Evolutionary conservation across 1,140 invertebrate species (phyloP).

Genomic region (Amyelois transitella): DNA sequence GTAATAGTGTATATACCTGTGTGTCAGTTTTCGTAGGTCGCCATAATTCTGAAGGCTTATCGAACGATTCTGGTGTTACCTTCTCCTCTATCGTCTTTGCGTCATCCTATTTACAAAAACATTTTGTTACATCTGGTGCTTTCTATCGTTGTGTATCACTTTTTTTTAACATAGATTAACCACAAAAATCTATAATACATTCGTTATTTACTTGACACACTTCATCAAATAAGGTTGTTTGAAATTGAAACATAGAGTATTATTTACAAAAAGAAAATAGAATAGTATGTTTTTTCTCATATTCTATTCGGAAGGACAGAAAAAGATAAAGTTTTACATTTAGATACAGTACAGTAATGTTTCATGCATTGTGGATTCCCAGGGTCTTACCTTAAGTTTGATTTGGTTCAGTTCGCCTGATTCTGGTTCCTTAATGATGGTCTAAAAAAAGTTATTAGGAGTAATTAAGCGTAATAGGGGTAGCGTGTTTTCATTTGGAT

Average conservation of each 20-base stretch:
- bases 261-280: conserved; percentile 43
- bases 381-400: conserved; percentile 61
- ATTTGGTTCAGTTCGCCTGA: conserved; percentile 47
- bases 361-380: conserved; percentile 21
- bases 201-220: conserved; percentile 48
- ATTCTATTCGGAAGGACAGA: not conserved
- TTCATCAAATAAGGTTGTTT: conserved; percentile 19
- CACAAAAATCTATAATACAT: not conserved
- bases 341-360: conserved; percentile 2
- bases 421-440: conserved; percentile 48
- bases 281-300: conserved; percentile 3
- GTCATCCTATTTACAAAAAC: conserved; percentile 59
- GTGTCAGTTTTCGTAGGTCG: conserved; percentile 58
- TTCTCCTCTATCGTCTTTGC: conserved; percentile 38
- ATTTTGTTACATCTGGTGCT: conserved; percentile 15
- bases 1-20: conserved; percentile 48
- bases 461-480: conserved; percentile 35
- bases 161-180: not conserved
- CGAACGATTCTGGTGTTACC: conserved; percentile 32
- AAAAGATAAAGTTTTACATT: conserved; percentile 3
- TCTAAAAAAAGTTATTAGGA: conserved; percentile 58
- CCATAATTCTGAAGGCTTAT: conserved; percentile 52
- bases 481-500: not conserved
- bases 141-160: not conserved
- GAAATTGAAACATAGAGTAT: conserved; percentile 23